Evolutionary conservation across 2,113 vertebrate genomes (phyloP).

Genomic region (Sterrhoptilus dennistouni): DNA sequence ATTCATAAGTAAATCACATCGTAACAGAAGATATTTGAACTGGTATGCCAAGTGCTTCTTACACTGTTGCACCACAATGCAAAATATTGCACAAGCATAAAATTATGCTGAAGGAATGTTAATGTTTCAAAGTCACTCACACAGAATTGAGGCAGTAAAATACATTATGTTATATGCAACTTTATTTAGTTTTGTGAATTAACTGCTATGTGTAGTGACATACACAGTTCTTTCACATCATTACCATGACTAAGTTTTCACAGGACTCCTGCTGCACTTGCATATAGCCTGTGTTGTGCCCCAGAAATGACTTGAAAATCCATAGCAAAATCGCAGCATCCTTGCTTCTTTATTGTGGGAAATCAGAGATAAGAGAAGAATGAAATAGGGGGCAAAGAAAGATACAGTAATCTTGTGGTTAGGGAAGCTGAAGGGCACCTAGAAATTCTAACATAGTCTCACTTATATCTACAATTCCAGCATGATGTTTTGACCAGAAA

Average conservation of each 20-base stretch:
- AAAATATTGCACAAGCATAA: background rate
- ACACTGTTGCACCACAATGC: background rate
- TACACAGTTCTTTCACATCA: background rate
- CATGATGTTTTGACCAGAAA: background rate
- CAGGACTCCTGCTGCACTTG: background rate
- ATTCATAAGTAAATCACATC: background rate
- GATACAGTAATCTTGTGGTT: background rate
- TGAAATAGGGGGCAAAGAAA: background rate
- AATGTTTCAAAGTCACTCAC: background rate
- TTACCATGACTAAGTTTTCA: background rate
- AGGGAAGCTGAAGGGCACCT: background rate
- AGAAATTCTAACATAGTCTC: background rate
- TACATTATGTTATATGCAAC: rapidly evolving
- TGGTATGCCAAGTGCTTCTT: background rate
- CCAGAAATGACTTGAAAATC: background rate
- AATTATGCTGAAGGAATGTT: background rate
- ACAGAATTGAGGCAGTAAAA: background rate
- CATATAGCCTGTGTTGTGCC: background rate
- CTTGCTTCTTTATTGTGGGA: background rate
- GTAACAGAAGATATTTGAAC: background rate
- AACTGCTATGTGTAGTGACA: background rate
- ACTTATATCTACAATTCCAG: background rate
- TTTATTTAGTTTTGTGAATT: background rate
- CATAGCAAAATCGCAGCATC: background rate
- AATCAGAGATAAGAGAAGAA: background rate